Evolutionary conservation across 1,140 invertebrate species (phyloP), one percentile per base, ranked within the genome.

Genomic region (Octopus sinensis): DNA sequence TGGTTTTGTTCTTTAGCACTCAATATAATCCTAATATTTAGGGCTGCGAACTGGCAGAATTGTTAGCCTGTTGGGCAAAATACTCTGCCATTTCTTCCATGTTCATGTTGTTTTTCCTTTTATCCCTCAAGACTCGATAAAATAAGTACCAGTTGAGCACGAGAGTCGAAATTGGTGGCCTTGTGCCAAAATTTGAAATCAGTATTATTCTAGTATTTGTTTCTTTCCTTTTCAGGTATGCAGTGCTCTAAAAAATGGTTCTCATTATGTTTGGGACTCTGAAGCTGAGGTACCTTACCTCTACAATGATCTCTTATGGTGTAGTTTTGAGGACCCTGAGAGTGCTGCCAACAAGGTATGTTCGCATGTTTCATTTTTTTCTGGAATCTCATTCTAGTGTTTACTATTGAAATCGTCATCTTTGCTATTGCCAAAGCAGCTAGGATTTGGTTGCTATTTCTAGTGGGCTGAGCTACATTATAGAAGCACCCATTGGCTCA

Each of bases 171-270:
- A 43, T 43, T 43, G 30, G 30, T 43, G 30, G 30, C 30, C 30
- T 43, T 43, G 30, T 43, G 30, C 30, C 30, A 43, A 43, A 43
- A 43, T 43, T 43, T 43, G 30, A 43, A 43, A 43, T 43, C 30
- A 43, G 3, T 43, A 43, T 43, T 43, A 43, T 43, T 43, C 30
- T 43, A 43, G 30, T 3, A 43, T 62, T 17, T 62, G 52, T 23
- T 52, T 81, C 51, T 78, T 80, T 12, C 51, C 6, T 79, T 56
- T 73, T 5, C 82, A 85, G 84, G 79, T 68, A 1, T 85, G 84
- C 54, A n/a, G 54, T 5, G 83, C 82, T 17, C 53, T 83, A 6
- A 81, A 80, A 13, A 5, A 79, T 54, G 84, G 84, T 17, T 82
- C 79, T 54, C 81, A 10, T 6, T 53, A 23, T n/a, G 82, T 84